Evolutionary conservation across 2,797 vertebrate species (phyloP), one percentile per base, ranked within the genome.

Genomic region (Muscicapa striata): DNA sequence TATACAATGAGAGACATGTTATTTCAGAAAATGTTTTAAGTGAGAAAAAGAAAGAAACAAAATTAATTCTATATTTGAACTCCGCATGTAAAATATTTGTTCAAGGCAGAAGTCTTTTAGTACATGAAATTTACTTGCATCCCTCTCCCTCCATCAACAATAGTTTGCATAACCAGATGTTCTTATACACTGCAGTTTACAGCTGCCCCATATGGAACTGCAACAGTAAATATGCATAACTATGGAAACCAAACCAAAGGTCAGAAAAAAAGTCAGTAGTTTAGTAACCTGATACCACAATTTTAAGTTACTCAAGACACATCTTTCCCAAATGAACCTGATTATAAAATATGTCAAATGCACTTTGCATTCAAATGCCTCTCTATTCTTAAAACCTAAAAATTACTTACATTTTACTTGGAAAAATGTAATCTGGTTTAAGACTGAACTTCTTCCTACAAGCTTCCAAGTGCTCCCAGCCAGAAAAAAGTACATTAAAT

Each of bases 241-340:
- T 91, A 92, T 76, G 87, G 95, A 88, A 93, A 95, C 91, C 49
- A 86, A 95, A 91, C 72, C 41, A 90, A 90, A 94, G 85, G 74
- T 80, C 76, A 88, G 32, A 34, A 45, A 81, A 86, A 87, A 72
- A 81, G n/a, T 62, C 72, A 80, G 61, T 40, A 72, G 32, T 61
- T 95, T 38, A 62, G 84, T 58, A 95, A 97, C 27, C 21, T 29
- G 57, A 94, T 22, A 79, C 34, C 15, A 58, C 30, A 67, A 52
- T 26, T 87, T 77, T 67, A 86, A 86, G 54, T 86, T 86, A 91
- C 62, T 85, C 58, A 90, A 73, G 29, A 36, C 4, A 8, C 23
- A 52, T 63, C 52, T 61, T 79, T 88, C 43, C 40, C 34, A 84
- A 91, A 93, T 30, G 38, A 92, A 86, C 27, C 20, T 6, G 22